These are phyloP conservation scores for Chloromyia formosa DNA, from an alignment of 2,888 invertebrate genomes.

Conservation along the genomic window DNA sequence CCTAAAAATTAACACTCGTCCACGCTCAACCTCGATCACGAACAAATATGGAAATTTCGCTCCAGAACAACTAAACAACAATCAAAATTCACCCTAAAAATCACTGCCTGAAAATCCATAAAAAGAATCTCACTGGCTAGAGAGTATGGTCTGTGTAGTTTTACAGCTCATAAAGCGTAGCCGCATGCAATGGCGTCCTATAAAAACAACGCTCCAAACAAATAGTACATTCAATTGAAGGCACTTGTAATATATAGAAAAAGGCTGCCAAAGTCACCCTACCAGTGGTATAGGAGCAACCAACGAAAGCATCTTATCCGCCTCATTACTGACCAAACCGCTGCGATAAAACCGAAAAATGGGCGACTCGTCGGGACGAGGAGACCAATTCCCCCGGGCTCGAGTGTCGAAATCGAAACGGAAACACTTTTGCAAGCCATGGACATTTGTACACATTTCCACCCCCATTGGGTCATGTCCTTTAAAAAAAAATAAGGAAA, in stretches of 20 bases:
- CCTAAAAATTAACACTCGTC: too few species aligned
- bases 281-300: not conserved
- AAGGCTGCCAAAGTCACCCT: not conserved
- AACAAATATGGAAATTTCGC: constrained; percentile 6
- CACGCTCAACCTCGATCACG: too few species aligned
- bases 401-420: constrained; percentile 17
- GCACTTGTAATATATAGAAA: constrained; percentile 3
- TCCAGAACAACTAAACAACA: not conserved
- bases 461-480: not conserved
- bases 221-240: constrained; percentile 34
- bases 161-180: constrained; percentile 26
- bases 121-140: constrained; percentile 1
- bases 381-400: not conserved
- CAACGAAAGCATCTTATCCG: constrained; percentile 7
- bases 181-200: constrained; percentile 8
- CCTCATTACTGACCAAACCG: constrained; percentile 11
- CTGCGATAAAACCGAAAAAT: not conserved
- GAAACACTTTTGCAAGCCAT: constrained; percentile 6
- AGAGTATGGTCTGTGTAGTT: constrained; percentile 13
- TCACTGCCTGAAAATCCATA: constrained; percentile 12
- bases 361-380: not conserved
- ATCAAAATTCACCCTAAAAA: not conserved
- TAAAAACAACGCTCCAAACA: constrained; percentile 21
- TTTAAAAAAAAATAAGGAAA: not conserved
- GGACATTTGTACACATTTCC: too few species aligned